Conservation (phyloP, 2,797 vertebrate genomes). For the Morelia viridis region DNA sequence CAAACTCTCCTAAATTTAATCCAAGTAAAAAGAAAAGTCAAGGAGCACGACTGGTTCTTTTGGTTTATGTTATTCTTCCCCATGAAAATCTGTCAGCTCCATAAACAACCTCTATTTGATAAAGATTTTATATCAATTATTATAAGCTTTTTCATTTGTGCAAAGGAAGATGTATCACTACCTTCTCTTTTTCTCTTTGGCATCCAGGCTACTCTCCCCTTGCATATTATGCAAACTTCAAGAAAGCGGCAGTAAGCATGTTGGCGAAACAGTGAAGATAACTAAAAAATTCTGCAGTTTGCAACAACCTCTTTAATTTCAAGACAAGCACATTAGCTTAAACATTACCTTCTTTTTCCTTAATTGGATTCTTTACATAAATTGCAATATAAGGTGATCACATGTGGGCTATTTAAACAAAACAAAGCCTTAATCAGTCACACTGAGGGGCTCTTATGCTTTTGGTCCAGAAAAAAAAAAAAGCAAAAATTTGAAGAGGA, state of each 20-base stretch:
- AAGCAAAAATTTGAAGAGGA: constrained; percentile 70
- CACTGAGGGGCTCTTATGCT: constrained; percentile 60
- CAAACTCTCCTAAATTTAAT: constrained; percentile 24
- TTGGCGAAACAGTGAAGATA: constrained; percentile 39
- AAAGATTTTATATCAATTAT: constrained; percentile 50
- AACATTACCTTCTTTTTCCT: constrained; percentile 75
- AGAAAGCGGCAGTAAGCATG: constrained; percentile 45
- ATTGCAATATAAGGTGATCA: constrained; percentile 80
- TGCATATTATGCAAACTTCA: constrained; percentile 51
- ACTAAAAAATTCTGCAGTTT: constrained; percentile 42
- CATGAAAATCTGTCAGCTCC: constrained; percentile 33
- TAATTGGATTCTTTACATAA: constrained; percentile 88
- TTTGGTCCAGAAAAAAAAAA: constrained; percentile 64
- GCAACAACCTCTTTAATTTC: constrained; percentile 57
- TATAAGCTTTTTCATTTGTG: constrained; percentile 58
- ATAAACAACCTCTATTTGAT: constrained; percentile 43
- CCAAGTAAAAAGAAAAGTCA: background rate
- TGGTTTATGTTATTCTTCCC: background rate
- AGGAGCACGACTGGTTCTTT: background rate
- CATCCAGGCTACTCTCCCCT: constrained; percentile 31
- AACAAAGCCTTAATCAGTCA: constrained; percentile 53
- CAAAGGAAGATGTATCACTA: constrained; percentile 33
- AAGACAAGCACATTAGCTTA: constrained; percentile 66
- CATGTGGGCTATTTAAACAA: constrained; percentile 67
- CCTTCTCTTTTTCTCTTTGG: constrained; percentile 28